phyloP scores from a whole-genome alignment of 2,888 invertebrate species.

The Dorcus hopei region DNA sequence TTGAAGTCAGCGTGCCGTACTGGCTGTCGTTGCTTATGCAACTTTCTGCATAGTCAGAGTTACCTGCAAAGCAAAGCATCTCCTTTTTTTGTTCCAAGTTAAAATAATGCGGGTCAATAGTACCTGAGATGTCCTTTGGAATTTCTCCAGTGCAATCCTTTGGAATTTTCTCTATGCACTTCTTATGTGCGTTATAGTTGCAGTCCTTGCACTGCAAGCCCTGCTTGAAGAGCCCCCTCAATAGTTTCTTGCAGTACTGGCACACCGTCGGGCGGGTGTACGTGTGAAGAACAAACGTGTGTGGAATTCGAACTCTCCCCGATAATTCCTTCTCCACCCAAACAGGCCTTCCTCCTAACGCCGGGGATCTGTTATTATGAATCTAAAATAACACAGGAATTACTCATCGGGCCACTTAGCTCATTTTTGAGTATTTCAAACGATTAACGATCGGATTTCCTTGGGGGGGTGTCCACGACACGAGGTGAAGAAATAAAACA shows the following conservation, averaged over 20 bases:
- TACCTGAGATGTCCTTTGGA: constrained; percentile 40
- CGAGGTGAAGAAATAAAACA: constrained; percentile 2
- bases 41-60: constrained; percentile 54
- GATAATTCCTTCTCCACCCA: constrained; percentile 73
- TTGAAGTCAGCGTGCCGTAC: constrained; percentile 27
- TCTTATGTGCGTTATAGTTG: constrained; percentile 93
- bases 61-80: constrained; percentile 35
- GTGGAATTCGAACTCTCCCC: constrained; percentile 72
- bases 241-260: constrained; percentile 90
- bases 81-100: background rate
- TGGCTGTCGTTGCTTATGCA: constrained; percentile 55
- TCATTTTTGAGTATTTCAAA: no score
- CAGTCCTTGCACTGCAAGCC: constrained; percentile 97
- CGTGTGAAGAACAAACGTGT: constrained; percentile 94
- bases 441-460: background rate
- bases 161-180: constrained; percentile 85
- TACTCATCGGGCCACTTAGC: background rate
- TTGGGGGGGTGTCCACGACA: background rate
- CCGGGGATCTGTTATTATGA: constrained; percentile 64
- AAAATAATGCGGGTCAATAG: background rate
- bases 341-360: constrained; percentile 63
- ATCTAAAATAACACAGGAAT: constrained; percentile 29
- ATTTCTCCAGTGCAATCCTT: constrained; percentile 86
- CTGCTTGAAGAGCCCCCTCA: constrained; percentile 93
- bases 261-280: constrained; percentile 97